Evolutionary conservation across 2,113 vertebrate species (phyloP).

Genomic region (Pelusios castaneus): DNA sequence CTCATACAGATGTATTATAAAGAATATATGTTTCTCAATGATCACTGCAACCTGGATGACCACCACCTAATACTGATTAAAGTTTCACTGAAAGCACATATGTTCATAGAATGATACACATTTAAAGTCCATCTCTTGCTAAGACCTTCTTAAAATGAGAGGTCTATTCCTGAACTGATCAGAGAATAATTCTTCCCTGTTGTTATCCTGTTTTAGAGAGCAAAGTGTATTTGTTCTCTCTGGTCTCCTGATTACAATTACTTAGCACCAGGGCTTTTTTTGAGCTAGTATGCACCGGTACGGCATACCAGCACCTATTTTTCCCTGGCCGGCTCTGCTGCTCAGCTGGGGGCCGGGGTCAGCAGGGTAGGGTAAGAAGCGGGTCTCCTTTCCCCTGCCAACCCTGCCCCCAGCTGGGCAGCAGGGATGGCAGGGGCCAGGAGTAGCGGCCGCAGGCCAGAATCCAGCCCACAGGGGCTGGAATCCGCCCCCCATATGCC

Average conservation of each 20-base stretch:
- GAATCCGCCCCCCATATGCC: no score
- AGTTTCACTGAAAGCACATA: constrained; percentile 30
- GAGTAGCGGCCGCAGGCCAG: no score
- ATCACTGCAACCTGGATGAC: neutral
- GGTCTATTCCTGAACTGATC: neutral
- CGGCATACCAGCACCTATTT: no score
- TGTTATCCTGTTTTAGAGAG: neutral
- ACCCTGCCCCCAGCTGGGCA: no score
- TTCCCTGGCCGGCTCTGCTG: no score
- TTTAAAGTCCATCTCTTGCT: neutral
- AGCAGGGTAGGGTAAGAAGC: no score
- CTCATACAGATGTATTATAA: neutral
- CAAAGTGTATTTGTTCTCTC: neutral
- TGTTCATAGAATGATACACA: neutral
- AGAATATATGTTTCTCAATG: neutral
- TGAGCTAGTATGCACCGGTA: no score
- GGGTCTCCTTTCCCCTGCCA: no score
- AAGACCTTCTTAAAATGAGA: neutral
- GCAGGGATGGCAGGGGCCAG: no score
- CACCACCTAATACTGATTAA: neutral
- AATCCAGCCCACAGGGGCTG: no score
- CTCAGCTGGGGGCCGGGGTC: no score
- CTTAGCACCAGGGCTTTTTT: no score
- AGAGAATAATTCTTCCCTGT: neutral
- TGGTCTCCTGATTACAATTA: neutral